Evolutionary conservation across 2,113 vertebrate species (phyloP).

Genomic region (Bubalus kerabau): DNA sequence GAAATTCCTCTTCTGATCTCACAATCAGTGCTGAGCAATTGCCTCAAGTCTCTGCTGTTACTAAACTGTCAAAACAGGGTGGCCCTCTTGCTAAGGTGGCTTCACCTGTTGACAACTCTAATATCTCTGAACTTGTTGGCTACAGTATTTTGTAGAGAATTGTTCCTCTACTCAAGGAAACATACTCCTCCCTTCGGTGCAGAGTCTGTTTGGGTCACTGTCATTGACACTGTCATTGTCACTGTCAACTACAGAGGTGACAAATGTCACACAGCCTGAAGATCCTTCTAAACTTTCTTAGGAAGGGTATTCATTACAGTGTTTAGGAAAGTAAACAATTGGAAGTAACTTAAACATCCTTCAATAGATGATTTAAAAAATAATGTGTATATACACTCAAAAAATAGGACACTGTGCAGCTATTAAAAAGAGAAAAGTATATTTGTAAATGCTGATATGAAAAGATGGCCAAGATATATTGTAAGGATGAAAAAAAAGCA

Average conservation of each 20-base stretch:
- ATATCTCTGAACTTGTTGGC: neutral
- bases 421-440: neutral
- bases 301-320: neutral
- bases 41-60: neutral
- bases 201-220: neutral
- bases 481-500: neutral
- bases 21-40: neutral
- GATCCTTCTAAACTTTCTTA: neutral
- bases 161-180: neutral
- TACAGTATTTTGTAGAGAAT: neutral
- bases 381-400: neutral
- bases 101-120: slow-evolving; percentile 19
- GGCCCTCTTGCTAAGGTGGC: neutral
- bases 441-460: neutral
- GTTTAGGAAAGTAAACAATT: neutral
- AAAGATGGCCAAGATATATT: neutral
- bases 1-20: slow-evolving; percentile 49
- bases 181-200: neutral
- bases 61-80: neutral
- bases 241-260: neutral
- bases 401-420: neutral
- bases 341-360: neutral
- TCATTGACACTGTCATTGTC: neutral
- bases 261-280: neutral
- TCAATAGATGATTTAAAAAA: neutral